Base-by-base conservation (phyloP, 1,140 invertebrate species). In the Bombus consobrinus region DNA sequence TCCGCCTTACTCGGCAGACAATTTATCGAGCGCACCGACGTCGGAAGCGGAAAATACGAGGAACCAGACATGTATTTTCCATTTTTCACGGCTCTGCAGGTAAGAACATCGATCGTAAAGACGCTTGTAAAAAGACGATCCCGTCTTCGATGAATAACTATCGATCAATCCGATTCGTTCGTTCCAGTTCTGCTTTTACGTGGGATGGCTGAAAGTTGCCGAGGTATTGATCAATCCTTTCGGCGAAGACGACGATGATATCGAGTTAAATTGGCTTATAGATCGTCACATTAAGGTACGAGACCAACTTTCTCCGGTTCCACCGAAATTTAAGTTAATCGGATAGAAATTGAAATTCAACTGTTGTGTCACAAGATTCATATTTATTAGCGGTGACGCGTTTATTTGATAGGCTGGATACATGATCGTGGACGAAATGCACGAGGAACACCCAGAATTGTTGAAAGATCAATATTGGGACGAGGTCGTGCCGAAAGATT, bases 121-220 rank as follows among this genome's bases (percentile, higher is more conserved):
- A 62, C 32, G 28, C 28, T 13, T 28, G 28, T 9, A 37, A 22
- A 62, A 59, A 62, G 39, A 9, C 32, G 25, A 59, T 28, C 13
- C 34, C 8, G 13, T 87, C 22, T 34, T 85, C 62, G n/a, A 64
- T 15, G 5, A 32, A 64, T 53, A 59, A 41, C 13, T 34, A 69
- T 81, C 39, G 34, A 83, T 82, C 62, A 15, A 18, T 66, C 9
- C 15, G 77, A 59, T 39, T 59, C 10, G 39, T 81, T 41, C 53
- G 43, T 93, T 92, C 34, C 96, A 98, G 98, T 99, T 99, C 94
- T 98, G 98, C 93, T 99, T 99, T 95, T 99, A 99, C 96, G 97
- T 99, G 91, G 98, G 99, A 34, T 99, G 98, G 98, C 95, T 99
- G 47, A 99, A 99, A 96, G 98, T 99, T 32, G 98, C 98, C 25